Evolutionary conservation across 2,113 vertebrate genomes (phyloP).

Genomic region (Etia nguti): DNA sequence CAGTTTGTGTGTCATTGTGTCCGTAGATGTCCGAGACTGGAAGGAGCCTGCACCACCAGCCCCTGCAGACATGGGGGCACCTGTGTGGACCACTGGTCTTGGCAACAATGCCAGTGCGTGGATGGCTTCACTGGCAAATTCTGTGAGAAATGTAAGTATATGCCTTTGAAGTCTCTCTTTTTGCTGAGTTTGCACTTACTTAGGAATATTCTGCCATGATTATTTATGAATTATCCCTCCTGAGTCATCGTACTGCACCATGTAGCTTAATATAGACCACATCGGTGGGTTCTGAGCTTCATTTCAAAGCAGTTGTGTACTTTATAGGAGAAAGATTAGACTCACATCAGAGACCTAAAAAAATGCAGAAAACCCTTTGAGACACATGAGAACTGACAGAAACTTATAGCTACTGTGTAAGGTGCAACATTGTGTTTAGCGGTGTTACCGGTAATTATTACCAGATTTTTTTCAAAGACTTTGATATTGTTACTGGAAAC

Average conservation of each 20-base stretch:
- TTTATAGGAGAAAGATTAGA: not conserved
- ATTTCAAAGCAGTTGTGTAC: not conserved
- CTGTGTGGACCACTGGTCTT: constrained; percentile 92
- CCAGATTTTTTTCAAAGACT: constrained; percentile 1
- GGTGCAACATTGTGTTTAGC: not conserved
- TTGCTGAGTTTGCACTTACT: constrained; percentile 7
- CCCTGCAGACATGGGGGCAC: constrained; percentile 89
- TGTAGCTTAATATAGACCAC: constrained; percentile 13
- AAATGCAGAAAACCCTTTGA: not conserved
- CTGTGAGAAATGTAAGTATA: constrained; percentile 90
- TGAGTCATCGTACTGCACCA: constrained; percentile 35
- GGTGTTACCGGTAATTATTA: not conserved
- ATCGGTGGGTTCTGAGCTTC: not conserved
- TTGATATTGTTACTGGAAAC: constrained; percentile 1
- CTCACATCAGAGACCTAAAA: not conserved
- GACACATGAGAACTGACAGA: not conserved
- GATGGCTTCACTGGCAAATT: constrained; percentile 88
- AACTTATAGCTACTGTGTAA: not conserved
- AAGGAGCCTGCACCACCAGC: constrained; percentile 82
- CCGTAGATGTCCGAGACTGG: constrained; percentile 88
- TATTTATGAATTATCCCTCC: constrained; percentile 46
- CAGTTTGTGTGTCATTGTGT: constrained; percentile 33
- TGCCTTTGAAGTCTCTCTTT: constrained; percentile 11
- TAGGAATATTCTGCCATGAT: constrained; percentile 22
- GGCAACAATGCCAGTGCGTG: constrained; percentile 89